Evolutionary conservation across 2,797 vertebrate species (phyloP).

Genomic region (Lates japonicus): DNA sequence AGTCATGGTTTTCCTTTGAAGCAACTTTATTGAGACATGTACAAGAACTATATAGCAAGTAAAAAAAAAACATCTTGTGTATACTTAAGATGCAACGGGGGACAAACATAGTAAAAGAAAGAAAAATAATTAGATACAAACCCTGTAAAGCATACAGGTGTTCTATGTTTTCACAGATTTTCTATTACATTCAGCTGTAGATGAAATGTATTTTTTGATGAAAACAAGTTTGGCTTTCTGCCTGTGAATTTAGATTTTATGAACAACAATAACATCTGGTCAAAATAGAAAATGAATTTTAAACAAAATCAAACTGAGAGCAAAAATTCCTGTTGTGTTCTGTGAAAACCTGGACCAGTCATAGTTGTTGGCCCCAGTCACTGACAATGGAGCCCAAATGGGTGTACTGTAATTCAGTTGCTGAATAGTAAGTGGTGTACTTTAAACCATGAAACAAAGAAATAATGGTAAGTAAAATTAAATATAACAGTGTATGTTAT

Average conservation of each 20-base stretch:
- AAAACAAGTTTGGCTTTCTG: neutral
- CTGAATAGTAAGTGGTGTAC: neutral
- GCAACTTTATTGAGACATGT: too few species aligned
- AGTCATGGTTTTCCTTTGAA: too few species aligned
- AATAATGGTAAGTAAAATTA: neutral
- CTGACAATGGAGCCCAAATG: neutral
- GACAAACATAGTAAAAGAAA: neutral
- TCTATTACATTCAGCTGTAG: neutral
- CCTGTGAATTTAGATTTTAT: neutral
- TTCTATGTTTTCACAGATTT: neutral
- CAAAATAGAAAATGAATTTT: neutral
- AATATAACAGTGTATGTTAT: neutral
- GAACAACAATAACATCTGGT: neutral
- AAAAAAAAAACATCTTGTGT: too few species aligned
- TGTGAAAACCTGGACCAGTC: neutral
- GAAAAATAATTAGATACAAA: neutral
- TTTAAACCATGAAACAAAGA: neutral
- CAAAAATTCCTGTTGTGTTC: neutral
- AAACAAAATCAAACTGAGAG: too few species aligned
- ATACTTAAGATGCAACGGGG: too few species aligned
- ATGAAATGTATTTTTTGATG: neutral
- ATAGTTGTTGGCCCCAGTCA: neutral
- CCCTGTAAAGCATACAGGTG: neutral
- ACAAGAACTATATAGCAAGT: too few species aligned
- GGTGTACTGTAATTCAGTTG: neutral